Conservation (phyloP, 1,140 invertebrate genomes). For the Drosophila jambulina region DNA sequence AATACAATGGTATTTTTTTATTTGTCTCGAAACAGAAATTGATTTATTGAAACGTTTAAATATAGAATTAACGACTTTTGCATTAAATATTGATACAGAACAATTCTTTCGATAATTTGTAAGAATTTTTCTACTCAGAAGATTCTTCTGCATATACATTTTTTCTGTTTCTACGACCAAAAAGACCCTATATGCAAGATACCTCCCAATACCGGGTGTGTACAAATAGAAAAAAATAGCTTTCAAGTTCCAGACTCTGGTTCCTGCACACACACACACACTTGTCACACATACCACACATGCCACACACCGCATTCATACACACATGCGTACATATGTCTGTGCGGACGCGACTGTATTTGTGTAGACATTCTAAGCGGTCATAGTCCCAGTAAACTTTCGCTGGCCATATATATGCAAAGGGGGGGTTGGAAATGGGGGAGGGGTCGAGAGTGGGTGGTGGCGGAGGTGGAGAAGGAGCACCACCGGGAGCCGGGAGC, state of each 20-base stretch:
- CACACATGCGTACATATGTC: constrained; percentile 18
- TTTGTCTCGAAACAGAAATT: too few relatives aligned
- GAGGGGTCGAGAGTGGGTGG: neutral
- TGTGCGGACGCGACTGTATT: constrained; percentile 46
- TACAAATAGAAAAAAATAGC: constrained; percentile 63
- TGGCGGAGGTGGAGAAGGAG: neutral
- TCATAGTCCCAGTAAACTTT: constrained; percentile 84
- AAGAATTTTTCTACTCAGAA: neutral
- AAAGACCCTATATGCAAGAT: neutral
- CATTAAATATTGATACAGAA: too few relatives aligned
- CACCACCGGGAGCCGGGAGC: constrained; percentile 2
- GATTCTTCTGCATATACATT: neutral
- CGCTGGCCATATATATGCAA: constrained; percentile 58
- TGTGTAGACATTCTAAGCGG: constrained; percentile 83
- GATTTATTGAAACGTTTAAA: too few relatives aligned
- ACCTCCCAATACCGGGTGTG: constrained; percentile 5
- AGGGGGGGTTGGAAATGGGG: constrained; percentile 15
- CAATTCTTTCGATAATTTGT: too few relatives aligned
- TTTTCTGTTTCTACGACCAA: neutral
- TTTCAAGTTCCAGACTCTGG: constrained; percentile 78
- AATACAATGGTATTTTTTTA: too few relatives aligned
- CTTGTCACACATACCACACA: neutral
- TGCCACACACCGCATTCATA: neutral
- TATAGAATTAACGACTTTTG: too few relatives aligned
- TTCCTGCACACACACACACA: constrained; percentile 37